phyloP scores from a whole-genome alignment of 2,797 vertebrate genomes.

The Lagodon rhomboides region DNA sequence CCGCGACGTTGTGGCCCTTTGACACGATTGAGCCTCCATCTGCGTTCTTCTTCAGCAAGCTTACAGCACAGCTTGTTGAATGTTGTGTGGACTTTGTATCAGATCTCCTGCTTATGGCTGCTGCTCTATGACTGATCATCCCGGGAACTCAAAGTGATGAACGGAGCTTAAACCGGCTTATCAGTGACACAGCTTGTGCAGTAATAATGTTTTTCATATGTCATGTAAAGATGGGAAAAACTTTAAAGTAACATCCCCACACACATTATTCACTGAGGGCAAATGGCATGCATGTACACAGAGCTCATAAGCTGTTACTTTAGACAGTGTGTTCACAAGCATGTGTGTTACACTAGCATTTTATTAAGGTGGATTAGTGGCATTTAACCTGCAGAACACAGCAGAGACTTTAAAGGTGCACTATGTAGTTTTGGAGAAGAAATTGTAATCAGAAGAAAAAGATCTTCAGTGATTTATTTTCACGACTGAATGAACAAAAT shows the following conservation, averaged over 20 bases:
- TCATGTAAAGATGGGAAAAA: not conserved
- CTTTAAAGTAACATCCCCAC: not conserved
- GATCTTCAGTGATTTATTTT: no score
- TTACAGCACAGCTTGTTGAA: not conserved
- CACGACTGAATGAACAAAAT: no score
- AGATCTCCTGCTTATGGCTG: not conserved
- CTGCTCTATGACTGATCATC: not conserved
- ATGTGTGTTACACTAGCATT: not conserved
- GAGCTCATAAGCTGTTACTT: not conserved
- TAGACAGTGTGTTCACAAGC: not conserved
- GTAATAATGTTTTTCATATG: not conserved
- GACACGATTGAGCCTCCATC: not conserved
- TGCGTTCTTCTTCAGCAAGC: not conserved
- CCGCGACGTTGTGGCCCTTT: not conserved
- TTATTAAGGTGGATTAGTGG: not conserved
- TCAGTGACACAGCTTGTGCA: not conserved
- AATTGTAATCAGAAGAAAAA: no score
- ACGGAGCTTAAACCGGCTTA: not conserved
- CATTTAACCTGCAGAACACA: not conserved
- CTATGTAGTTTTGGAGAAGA: no score
- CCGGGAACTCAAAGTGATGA: conserved; percentile 10
- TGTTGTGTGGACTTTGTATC: not conserved
- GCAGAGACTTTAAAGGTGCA: not conserved
- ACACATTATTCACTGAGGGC: not conserved
- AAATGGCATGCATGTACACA: not conserved